Evolutionary conservation across 2,113 vertebrate genomes (phyloP), one percentile per base, ranked within the genome.

Genomic region (Pimephales promelas): DNA sequence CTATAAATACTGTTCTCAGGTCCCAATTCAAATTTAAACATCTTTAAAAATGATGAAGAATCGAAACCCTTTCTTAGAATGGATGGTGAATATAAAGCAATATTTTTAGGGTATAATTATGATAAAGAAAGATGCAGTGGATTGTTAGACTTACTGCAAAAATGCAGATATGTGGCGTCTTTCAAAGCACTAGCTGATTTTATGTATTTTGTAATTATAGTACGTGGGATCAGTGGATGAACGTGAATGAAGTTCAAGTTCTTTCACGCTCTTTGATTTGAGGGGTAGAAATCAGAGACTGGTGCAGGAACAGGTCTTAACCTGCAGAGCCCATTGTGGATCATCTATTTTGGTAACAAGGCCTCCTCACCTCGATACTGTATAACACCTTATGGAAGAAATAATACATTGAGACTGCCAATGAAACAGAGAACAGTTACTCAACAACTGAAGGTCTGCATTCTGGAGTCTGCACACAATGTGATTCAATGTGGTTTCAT

Each of bases 261-360:
- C 43, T 85, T 52, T 88, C 81, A 68, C 81, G 82, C 84, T 79
- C 84, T 45, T 83, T 83, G 71, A 83, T 64, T 68, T 66, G 52
- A 87, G 79, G 71, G 47, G 20, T 5, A 84, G 81, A 78, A 81
- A 24, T 49, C 68, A 81, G 56, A n/a, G 24, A 72, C 85, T 31
- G 56, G 64, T 81, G 79, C 74, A 77, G 84, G 79, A 87, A 80
- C 87, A 88, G 61, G 87, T 52, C 76, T 57, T n/a, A 77, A 73
- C 88, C 11, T 89, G 89, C 80, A 66, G 45, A 73, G 74, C 89
- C 85, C 70, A 89, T 90, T 91, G 68, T 71, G 36, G 36, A 45
- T 71, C 68, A 71, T 43, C 83, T 90, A 88, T 93, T 93, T 92
- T 86, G 76, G 73, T 82, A 71, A 56, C 56, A 75, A 86, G 70